Base-by-base conservation (phyloP, 1,140 invertebrate species). In the Macrobrachium rosenbergii region DNA sequence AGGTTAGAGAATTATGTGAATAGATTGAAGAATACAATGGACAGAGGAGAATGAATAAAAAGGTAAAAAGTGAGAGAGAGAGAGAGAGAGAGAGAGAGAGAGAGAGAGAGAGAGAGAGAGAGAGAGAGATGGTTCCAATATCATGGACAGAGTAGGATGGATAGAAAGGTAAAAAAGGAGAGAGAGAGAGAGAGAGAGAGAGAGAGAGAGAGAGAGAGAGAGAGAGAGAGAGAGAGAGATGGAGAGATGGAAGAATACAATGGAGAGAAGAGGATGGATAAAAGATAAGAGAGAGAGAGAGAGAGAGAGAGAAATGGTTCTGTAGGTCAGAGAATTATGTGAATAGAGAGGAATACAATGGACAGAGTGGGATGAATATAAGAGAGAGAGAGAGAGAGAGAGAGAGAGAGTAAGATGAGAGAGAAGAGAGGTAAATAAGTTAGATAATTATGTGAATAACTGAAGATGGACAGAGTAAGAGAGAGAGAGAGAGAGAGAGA, bases 71-170 rank as follows among this genome's bases (percentile, higher is more conserved):
- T n/a, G n/a, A n/a, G n/a, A n/a, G n/a, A n/a, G n/a, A n/a, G n/a
- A n/a, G n/a, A n/a, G n/a, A n/a, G 43, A 77, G 43, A 77, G 43
- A 77, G 75, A 45, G 43, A 45, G 28, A 77, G 69, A 73, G 69
- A 73, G 69, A 73, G 69, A 73, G 69, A 73, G 69, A 73, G 69
- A 73, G 69, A 73, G 69, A 73, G 69, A 73, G 69, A 73, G 69
- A 73, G 69, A n/a, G n/a, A n/a, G n/a, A n/a, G n/a, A n/a, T n/a
- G n/a, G n/a, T n/a, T n/a, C n/a, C n/a, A n/a, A 73, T 14, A n/a
- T 14, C 0, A 73, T 11, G n/a, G 63, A 43, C 19, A 21, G n/a
- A 72, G 43, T 21, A 16, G 28, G 63, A 52, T n/a, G n/a, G n/a
- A n/a, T n/a, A n/a, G n/a, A n/a, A n/a, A n/a, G n/a, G n/a, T n/a